Conservation (phyloP, 64 coral and sea anemone genomes). For the Stylophora pistillata region DNA sequence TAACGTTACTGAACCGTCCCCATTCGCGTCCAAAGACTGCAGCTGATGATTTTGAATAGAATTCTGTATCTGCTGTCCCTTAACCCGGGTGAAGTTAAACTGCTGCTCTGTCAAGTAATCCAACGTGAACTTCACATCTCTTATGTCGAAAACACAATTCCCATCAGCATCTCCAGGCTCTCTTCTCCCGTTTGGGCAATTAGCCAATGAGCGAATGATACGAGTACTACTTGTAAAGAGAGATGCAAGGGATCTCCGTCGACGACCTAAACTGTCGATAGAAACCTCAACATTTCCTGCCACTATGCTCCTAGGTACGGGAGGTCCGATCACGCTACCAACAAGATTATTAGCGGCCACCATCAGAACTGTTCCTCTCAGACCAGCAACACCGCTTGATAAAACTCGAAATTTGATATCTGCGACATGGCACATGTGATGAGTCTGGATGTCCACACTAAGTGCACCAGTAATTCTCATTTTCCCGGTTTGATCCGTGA, state of each 20-base stretch:
- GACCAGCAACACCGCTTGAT: background rate
- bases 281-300: slow-evolving; percentile 36
- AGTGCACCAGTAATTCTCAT: slow-evolving; percentile 43
- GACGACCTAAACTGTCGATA: background rate
- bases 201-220: slow-evolving; percentile 11
- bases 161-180: slow-evolving; percentile 50
- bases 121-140: slow-evolving; percentile 65
- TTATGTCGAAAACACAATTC: slow-evolving; percentile 56
- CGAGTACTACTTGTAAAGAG: background rate
- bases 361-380: slow-evolving; percentile 54
- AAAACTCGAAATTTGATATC: slow-evolving; percentile 34
- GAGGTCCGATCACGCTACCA: slow-evolving; percentile 17
- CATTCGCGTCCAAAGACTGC: slow-evolving; percentile 44
- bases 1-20: slow-evolving; percentile 32
- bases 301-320: slow-evolving; percentile 39
- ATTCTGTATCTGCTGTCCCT: slow-evolving; percentile 61
- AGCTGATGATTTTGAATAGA: slow-evolving; percentile 31
- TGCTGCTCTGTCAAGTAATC: slow-evolving; percentile 55
- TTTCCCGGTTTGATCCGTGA: slow-evolving; percentile 18
- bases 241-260: slow-evolving; percentile 7
- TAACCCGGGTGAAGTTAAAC: slow-evolving; percentile 56
- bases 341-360: slow-evolving; percentile 53
- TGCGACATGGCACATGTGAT: slow-evolving; percentile 42
- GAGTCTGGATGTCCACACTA: slow-evolving; percentile 2
- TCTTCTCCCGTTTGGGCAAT: slow-evolving; percentile 8